A percentile compares a stretch with the other conserved stretches of the same genome.
These are phyloP conservation scores for Caenorhabditis inopinata DNA, from an alignment of 1,140 invertebrate genomes.

Conservation along the genomic window DNA sequence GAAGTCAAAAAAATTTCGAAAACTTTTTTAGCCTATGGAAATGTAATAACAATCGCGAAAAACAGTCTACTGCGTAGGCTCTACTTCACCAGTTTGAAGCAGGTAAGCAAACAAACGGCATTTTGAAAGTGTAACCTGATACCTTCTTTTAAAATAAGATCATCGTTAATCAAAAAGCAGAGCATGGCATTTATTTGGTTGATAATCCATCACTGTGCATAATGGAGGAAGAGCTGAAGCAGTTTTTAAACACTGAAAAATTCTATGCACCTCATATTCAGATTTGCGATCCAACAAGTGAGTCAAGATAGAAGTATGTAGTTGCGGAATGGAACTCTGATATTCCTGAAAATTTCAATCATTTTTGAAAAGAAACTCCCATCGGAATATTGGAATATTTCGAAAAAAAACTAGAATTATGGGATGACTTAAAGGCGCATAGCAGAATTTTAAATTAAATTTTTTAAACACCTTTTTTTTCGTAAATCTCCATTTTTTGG, in stretches of 20 bases:
- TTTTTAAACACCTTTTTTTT: too few relatives aligned
- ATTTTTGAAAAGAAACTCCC: too few relatives aligned
- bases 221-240: background rate
- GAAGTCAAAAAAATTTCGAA: too few relatives aligned
- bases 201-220: slow-evolving; percentile 10
- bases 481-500: too few relatives aligned
- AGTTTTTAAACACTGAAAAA: background rate
- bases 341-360: too few relatives aligned
- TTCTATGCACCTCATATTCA: slow-evolving; percentile 10
- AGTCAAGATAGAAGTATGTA: too few relatives aligned
- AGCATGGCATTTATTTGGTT: slow-evolving; percentile 17
- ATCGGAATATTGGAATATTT: too few relatives aligned
- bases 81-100: slow-evolving; percentile 21
- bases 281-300: slow-evolving; percentile 12
- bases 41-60: slow-evolving; percentile 26
- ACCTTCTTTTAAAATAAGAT: background rate
- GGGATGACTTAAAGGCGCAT: too few relatives aligned
- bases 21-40: background rate
- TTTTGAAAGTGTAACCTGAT: background rate
- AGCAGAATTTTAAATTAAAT: too few relatives aligned
- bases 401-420: too few relatives aligned
- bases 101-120: background rate
- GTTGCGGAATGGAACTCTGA: too few relatives aligned
- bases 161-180: background rate
- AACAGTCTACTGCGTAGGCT: slow-evolving; percentile 29